Conservation (phyloP, 1,140 invertebrate genomes). For the Paramacrobiotus metropolitanus region DNA sequence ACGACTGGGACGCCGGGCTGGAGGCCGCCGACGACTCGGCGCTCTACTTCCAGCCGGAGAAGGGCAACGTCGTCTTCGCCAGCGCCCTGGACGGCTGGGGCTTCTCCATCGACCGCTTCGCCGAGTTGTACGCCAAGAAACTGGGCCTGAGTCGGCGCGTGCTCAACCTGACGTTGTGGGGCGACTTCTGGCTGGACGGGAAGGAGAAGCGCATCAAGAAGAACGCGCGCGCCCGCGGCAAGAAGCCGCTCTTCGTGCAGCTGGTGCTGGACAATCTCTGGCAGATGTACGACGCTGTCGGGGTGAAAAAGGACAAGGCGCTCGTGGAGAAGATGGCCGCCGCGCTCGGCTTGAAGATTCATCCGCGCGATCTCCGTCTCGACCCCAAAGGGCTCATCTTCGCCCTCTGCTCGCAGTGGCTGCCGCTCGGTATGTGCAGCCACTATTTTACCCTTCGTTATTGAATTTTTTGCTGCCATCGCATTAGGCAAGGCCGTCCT, state of each 20-base stretch:
- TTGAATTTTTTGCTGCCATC: conserved; percentile 10
- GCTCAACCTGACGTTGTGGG: conserved; percentile 63
- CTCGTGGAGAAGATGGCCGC: conserved; percentile 51
- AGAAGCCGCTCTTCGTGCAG: conserved; percentile 87
- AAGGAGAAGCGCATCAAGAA: conserved; percentile 64
- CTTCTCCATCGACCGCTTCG: conserved; percentile 61
- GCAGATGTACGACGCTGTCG: conserved; percentile 61
- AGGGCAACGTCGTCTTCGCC: conserved; percentile 85
- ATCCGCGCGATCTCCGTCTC: conserved; percentile 45
- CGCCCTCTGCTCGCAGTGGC: conserved; percentile 61
- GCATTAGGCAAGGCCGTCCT: conserved; percentile 4
- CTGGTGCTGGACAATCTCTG: conserved; percentile 83
- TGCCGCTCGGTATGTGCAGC: conserved; percentile 54
- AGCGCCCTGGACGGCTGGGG: conserved; percentile 92
- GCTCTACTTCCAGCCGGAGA: conserved; percentile 69
- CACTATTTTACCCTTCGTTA: conserved; percentile 10
- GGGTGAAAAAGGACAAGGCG: conserved; percentile 46
- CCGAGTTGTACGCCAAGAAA: conserved; percentile 54
- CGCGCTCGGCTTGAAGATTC: conserved; percentile 52
- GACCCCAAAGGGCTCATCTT: conserved; percentile 53
- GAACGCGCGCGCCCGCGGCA: conserved; percentile 74
- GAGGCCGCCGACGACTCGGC: conserved; percentile 67
- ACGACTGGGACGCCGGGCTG: conserved; percentile 51
- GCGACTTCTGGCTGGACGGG: conserved; percentile 71
- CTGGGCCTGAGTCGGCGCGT: conserved; percentile 37